These are phyloP conservation scores for Chinchilla lanigera DNA, from an alignment of 2,113 vertebrate species.

Conservation along the genomic window DNA sequence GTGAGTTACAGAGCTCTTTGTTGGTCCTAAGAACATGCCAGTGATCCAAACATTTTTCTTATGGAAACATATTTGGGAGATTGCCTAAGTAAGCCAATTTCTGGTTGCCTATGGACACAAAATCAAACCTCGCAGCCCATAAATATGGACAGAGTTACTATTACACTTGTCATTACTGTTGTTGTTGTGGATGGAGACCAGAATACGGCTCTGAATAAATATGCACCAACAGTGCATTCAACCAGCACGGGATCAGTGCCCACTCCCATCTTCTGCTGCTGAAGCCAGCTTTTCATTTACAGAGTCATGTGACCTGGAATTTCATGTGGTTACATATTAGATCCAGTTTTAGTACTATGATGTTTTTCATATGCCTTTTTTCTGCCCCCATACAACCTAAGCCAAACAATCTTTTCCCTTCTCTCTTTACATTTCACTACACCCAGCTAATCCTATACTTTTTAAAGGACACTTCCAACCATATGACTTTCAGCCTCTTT, in stretches of 20 bases:
- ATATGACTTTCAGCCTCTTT: background rate
- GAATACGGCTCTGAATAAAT: background rate
- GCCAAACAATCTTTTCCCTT: background rate
- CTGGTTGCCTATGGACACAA: background rate
- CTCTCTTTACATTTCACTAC: background rate
- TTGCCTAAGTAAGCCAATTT: background rate
- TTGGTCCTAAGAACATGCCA: background rate
- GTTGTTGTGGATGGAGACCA: background rate
- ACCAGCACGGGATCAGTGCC: fast-evolving
- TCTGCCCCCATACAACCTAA: background rate
- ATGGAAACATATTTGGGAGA: background rate
- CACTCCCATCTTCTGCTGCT: background rate
- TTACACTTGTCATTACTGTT: background rate
- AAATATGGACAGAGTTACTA: background rate
- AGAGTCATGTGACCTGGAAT: background rate
- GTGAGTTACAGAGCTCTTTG: background rate
- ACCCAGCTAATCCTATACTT: background rate
- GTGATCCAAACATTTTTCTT: background rate
- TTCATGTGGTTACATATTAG: background rate
- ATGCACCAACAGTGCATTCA: background rate
- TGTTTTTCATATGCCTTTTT: background rate
- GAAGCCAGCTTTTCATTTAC: background rate
- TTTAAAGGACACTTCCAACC: background rate
- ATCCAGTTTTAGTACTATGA: background rate
- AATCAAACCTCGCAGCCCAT: background rate